Evolutionary conservation across 92 coral and sea anemone genomes (phyloP).

Genomic region (Phenganax marumi): DNA sequence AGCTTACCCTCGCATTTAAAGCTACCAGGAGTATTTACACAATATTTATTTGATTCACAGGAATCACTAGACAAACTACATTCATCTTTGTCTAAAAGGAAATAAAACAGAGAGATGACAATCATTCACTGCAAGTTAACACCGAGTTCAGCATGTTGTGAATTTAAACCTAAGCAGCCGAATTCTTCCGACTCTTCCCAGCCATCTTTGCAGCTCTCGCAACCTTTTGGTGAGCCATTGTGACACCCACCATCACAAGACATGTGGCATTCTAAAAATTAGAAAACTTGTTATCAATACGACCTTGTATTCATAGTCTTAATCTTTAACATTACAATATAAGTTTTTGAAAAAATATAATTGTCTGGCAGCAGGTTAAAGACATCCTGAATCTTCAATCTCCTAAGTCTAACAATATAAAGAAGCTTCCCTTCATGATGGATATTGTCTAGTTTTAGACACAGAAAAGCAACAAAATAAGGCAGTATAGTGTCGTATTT

Average conservation of each 20-base stretch:
- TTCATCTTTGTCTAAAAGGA: conserved; percentile 75
- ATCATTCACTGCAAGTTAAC: not conserved
- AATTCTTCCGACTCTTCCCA: conserved; percentile 82
- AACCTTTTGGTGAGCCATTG: conserved; percentile 70
- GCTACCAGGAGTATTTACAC: conserved; percentile 87
- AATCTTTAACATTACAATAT: not conserved
- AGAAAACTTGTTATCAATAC: not conserved
- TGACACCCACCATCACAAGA: conserved; percentile 80
- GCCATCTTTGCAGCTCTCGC: conserved; percentile 81
- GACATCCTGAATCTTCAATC: no score
- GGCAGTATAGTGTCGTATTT: not conserved
- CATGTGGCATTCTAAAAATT: conserved; percentile 69
- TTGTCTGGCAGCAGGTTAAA: no score
- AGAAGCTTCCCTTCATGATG: no score
- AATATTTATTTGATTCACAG: conserved; percentile 72
- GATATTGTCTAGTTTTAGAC: no score
- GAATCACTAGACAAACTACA: conserved; percentile 66
- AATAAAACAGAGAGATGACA: not conserved
- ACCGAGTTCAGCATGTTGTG: not conserved
- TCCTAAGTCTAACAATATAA: no score
- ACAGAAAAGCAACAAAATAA: no score
- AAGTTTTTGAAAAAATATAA: no score
- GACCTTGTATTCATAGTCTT: no score
- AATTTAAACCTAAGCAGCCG: conserved; percentile 74
- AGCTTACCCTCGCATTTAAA: conserved; percentile 74